Conservation (phyloP, 2,888 invertebrate genomes). For the Caenorhabditis sp. region DNA sequence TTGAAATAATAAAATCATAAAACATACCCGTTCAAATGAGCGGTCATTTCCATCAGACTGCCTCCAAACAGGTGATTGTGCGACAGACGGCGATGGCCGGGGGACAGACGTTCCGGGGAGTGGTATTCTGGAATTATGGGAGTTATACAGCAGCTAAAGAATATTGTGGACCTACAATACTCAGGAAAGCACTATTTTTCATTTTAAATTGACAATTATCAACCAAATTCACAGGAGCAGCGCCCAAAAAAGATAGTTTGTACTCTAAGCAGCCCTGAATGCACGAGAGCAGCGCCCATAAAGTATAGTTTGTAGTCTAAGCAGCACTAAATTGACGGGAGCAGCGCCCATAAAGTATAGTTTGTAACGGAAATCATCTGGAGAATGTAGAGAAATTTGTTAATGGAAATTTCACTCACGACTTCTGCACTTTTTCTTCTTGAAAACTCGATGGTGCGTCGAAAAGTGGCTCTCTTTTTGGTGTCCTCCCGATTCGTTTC, state of each 20-base stretch:
- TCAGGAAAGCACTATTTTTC: no score
- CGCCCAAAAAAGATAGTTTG: neutral
- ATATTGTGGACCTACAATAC: no score
- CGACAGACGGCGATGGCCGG: conserved; percentile 24
- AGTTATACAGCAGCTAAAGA: neutral
- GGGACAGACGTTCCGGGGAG: conserved; percentile 45
- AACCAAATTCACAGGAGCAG: neutral
- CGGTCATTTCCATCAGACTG: conserved; percentile 16
- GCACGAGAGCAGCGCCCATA: neutral
- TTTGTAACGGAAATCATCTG: neutral
- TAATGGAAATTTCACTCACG: conserved; percentile 36
- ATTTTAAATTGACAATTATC: no score
- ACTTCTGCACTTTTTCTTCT: conserved; percentile 28
- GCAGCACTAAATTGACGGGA: no score
- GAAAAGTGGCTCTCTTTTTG: no score
- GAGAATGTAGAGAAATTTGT: neutral
- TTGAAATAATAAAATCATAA: no score
- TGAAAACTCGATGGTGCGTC: neutral
- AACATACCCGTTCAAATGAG: conserved; percentile 14
- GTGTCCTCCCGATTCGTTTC: neutral
- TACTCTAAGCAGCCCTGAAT: neutral
- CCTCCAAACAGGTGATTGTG: conserved; percentile 48
- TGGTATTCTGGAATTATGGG: conserved; percentile 40
- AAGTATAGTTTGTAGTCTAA: neutral
- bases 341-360: neutral